Evolutionary conservation across 1,140 invertebrate species (phyloP).

Genomic region (Ridgeia piscesae): DNA sequence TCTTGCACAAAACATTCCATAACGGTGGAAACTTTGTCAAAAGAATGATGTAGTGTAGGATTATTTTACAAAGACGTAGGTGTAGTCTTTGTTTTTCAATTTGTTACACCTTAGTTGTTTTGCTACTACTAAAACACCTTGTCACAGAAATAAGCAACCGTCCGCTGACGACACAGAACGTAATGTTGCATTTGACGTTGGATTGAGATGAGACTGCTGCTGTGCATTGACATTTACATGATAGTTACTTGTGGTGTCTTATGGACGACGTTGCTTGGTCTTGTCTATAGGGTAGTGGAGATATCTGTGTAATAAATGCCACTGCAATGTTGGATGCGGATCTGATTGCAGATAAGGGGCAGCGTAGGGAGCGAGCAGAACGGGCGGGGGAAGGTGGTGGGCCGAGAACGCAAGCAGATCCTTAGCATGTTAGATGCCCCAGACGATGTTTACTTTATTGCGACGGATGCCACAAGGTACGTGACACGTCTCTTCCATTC

Average conservation of each 20-base stretch:
- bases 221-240: background rate
- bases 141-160: background rate
- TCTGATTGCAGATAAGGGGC: slow-evolving; percentile 14
- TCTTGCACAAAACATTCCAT: background rate
- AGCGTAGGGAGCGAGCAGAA: slow-evolving; percentile 61
- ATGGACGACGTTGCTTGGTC: background rate
- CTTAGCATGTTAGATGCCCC: slow-evolving; percentile 98
- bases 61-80: background rate
- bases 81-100: background rate
- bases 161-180: background rate
- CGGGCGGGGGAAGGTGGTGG: slow-evolving; percentile 51
- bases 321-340: background rate
- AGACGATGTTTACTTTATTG: slow-evolving; percentile 93
- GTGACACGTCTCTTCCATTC: slow-evolving; percentile 37
- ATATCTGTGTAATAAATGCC: background rate
- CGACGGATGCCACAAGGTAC: slow-evolving; percentile 86
- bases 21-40: background rate
- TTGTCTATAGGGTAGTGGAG: background rate
- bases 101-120: background rate
- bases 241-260: background rate
- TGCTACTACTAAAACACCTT: background rate
- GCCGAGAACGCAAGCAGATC: slow-evolving; percentile 70
- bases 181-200: background rate
- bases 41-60: background rate
- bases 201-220: background rate